Evolutionary conservation across 1,140 invertebrate genomes (phyloP).

Genomic region (Drosophila leontia): DNA sequence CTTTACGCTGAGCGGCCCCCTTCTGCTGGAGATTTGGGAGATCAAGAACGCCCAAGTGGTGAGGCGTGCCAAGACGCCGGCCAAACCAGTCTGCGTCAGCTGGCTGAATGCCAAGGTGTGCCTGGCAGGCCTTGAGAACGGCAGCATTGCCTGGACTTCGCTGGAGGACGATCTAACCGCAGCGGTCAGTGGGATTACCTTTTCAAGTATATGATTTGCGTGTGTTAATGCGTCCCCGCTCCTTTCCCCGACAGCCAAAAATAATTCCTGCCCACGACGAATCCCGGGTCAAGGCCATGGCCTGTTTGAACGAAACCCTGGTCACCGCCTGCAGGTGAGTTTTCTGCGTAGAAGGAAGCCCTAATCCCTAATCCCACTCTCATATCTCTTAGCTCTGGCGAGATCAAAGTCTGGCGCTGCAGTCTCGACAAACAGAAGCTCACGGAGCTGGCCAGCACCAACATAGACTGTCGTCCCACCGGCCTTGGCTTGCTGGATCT

Average conservation of each 20-base stretch:
- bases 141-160: conserved; percentile 88
- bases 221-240: background rate
- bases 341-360: background rate
- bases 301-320: conserved; percentile 84
- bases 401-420: conserved; percentile 91
- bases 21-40: conserved; percentile 91
- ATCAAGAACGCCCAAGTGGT: conserved; percentile 90
- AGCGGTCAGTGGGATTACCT: conserved; percentile 20
- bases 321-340: conserved; percentile 69
- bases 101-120: conserved; percentile 88
- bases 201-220: no score
- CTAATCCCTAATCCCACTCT: no score
- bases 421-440: conserved; percentile 85
- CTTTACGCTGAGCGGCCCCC: conserved; percentile 90
- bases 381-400: conserved; percentile 88
- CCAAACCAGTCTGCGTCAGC: conserved; percentile 88
- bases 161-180: conserved; percentile 78
- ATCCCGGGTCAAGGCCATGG: conserved; percentile 89
- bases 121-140: conserved; percentile 90
- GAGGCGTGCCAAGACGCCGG: conserved; percentile 87
- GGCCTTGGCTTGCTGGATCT: conserved; percentile 86
- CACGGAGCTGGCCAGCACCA: conserved; percentile 85
- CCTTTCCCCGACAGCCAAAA: conserved; percentile 27
- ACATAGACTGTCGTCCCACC: conserved; percentile 88
- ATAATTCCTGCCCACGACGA: conserved; percentile 87